A percentile compares a stretch with the other conserved stretches of the same genome.
phyloP scores from a whole-genome alignment of 2,797 vertebrate genomes.

The Chiroxiphia lanceolata region DNA sequence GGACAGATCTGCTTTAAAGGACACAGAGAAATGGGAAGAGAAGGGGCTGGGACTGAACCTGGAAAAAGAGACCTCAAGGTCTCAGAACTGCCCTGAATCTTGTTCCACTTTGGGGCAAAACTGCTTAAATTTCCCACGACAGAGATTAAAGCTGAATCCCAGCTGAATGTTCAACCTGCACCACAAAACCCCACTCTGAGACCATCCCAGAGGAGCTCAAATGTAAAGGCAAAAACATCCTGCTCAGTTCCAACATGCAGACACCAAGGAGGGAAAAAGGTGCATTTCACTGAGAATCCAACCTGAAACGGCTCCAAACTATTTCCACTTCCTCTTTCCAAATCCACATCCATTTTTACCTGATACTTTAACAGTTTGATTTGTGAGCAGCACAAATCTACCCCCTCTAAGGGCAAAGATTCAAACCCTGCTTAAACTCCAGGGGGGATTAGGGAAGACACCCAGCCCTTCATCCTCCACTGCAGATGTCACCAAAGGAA shows the following conservation, averaged over 20 bases:
- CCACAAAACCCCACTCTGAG: neutral
- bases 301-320: neutral
- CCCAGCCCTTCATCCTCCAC: fast-evolving
- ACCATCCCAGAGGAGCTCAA: fast-evolving
- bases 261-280: neutral
- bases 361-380: neutral
- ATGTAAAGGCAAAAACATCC: neutral
- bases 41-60: neutral
- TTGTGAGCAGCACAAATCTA: neutral
- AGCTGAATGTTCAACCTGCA: neutral
- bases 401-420: neutral
- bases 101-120: neutral
- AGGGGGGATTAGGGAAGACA: neutral
- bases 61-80: neutral
- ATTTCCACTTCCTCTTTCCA: neutral
- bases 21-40: neutral
- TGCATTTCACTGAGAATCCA: neutral
- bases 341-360: neutral
- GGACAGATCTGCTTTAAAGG: slow-evolving; percentile 24
- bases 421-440: neutral
- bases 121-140: neutral
- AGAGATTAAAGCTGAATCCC: neutral
- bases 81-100: neutral
- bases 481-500: neutral
- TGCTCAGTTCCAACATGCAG: fast-evolving